A percentile compares a stretch with the other conserved stretches of the same genome.
phyloP scores from a whole-genome alignment of 2,797 vertebrate species.

The Anabacerthia variegaticeps region DNA sequence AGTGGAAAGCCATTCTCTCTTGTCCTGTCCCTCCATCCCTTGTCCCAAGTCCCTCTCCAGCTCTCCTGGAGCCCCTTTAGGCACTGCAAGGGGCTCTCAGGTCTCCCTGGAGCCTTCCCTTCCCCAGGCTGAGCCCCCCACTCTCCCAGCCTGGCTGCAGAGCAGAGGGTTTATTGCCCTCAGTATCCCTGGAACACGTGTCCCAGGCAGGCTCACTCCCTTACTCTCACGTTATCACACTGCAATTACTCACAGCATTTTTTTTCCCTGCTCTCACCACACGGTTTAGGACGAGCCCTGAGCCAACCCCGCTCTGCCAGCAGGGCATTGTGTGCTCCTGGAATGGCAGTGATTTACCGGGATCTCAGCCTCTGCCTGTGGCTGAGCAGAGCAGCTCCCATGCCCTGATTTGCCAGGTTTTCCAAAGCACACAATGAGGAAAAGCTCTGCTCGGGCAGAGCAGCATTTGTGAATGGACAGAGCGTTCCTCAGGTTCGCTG shows the following conservation, averaged over 20 bases:
- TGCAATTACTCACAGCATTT: background rate
- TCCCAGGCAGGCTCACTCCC: background rate
- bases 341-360: background rate
- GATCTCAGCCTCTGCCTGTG: background rate
- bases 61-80: background rate
- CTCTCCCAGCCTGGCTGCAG: background rate
- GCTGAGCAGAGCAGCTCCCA: background rate
- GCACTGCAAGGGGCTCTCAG: background rate
- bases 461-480: background rate
- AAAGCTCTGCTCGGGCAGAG: background rate
- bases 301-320: background rate
- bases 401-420: background rate
- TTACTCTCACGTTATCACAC: background rate
- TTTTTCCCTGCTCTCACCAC: background rate
- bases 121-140: background rate
- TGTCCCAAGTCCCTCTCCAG: background rate
- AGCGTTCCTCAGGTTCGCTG: background rate
- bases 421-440: background rate
- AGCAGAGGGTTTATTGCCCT: background rate
- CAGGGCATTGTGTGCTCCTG: background rate
- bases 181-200: background rate
- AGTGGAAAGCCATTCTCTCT: background rate
- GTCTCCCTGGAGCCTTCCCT: background rate
- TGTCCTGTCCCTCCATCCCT: background rate
- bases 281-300: background rate